Evolutionary conservation across 2,888 invertebrate genomes (phyloP).

Genomic region (Myathropa florea): DNA sequence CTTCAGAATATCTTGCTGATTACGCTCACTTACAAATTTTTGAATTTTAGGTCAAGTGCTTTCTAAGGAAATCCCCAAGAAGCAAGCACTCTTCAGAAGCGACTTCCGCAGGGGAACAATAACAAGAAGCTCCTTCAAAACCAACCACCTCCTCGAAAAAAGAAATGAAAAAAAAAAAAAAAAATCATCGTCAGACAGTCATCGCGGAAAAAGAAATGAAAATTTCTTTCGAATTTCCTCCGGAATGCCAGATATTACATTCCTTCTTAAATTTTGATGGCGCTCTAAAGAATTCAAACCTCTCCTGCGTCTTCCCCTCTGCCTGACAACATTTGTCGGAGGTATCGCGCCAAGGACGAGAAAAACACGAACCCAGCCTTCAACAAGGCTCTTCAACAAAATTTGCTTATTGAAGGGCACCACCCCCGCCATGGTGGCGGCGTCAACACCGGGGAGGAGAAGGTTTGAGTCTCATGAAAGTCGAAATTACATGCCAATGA

Average conservation of each 20-base stretch:
- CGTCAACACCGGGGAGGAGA: neutral
- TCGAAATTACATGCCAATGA: slow-evolving; percentile 70
- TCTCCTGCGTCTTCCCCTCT: neutral
- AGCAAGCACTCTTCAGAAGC: neutral
- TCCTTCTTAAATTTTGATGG: slow-evolving; percentile 27
- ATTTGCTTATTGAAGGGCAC: neutral
- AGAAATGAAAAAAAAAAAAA: too few relatives aligned
- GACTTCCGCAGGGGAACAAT: neutral
- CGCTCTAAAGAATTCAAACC: slow-evolving; percentile 10
- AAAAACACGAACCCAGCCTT: neutral
- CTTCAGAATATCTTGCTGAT: too few relatives aligned
- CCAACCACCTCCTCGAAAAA: neutral
- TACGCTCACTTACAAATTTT: too few relatives aligned
- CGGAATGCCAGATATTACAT: slow-evolving; percentile 61
- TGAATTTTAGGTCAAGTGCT: neutral
- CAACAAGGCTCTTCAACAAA: neutral
- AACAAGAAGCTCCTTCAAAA: neutral
- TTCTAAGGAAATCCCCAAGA: neutral
- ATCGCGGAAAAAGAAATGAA: slow-evolving; percentile 10
- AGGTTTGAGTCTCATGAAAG: slow-evolving; percentile 3
- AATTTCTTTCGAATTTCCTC: slow-evolving; percentile 12
- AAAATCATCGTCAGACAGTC: neutral
- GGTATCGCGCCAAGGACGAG: neutral
- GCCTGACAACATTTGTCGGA: neutral
- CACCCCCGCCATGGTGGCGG: slow-evolving; percentile 7